These are phyloP conservation scores for Mesocricetus auratus DNA, from an alignment of 2,113 vertebrate genomes.

Conservation along the genomic window DNA sequence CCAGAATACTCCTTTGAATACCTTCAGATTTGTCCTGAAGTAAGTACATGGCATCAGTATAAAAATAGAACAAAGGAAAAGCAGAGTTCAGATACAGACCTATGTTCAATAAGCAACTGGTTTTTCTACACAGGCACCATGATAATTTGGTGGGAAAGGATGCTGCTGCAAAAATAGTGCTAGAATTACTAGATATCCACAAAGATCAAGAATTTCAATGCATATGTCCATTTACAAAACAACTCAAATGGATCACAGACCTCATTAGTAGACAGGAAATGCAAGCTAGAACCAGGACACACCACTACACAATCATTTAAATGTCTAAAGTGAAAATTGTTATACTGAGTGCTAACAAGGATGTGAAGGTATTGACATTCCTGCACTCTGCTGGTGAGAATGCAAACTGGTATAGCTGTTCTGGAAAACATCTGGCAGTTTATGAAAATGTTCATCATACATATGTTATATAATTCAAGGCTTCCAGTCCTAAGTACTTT, in stretches of 20 bases:
- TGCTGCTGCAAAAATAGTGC: background rate
- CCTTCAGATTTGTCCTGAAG: background rate
- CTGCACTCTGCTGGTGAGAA: background rate
- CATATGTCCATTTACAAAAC: background rate
- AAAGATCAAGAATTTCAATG: background rate
- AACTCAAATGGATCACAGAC: conserved; percentile 19
- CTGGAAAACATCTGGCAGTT: background rate
- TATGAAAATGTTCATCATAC: background rate
- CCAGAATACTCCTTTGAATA: background rate
- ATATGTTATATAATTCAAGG: background rate
- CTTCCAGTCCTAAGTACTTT: background rate
- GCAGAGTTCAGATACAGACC: background rate
- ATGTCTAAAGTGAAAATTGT: conserved; percentile 13
- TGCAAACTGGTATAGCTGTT: background rate
- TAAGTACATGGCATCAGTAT: background rate
- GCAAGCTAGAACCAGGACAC: background rate
- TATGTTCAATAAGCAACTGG: background rate
- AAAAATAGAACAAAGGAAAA: background rate
- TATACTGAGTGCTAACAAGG: background rate
- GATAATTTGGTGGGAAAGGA: background rate
- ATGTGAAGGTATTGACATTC: background rate
- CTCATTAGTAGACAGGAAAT: conserved; percentile 16
- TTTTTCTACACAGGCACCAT: background rate
- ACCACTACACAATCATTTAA: background rate
- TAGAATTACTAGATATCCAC: background rate